Evolutionary conservation across 1,140 invertebrate genomes (phyloP), one percentile per base, ranked within the genome.

Genomic region (Idris sp.): DNA sequence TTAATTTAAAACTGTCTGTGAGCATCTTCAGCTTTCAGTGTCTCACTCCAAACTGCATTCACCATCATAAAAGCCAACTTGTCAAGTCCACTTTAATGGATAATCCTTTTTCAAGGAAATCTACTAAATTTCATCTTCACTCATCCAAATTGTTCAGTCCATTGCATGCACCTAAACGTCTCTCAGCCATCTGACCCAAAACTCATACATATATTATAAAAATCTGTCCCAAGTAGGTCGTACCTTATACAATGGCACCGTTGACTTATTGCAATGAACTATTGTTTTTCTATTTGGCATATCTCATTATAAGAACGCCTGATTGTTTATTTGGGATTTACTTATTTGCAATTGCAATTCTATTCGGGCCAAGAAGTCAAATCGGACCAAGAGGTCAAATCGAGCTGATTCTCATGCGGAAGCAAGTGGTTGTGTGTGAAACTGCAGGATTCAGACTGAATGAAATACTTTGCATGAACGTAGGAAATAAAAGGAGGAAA

Each of bases 401-500:
- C 33, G 25, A n/a, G 48, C 1, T 10, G 33, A 22, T 53, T 33
- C 36, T 13, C 30, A 16, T 16, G 26, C 8, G 22, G 22, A 8
- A 25, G 22, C 22, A 8, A 25, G 22, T 4, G 22, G 22, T 25
- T 8, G 22, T 8, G 3, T 25, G 22, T 3, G 22, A 25, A n/a
- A n/a, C n/a, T n/a, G 22, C 22, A 25, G 44, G 28, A 49, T 43
- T 18, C 13, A n/a, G 4, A 4, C 30, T 54, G 59, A 76, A 71
- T 71, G 51, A 48, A 69, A 44, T 54, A 49, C 33, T 76, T 71
- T 65, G 65, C 59, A 58, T 76, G 51, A 15, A 33, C 28, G 33
- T 44, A 65, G 69, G 59, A 73, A 62, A 62, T 26, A 53, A 35
- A 72, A 51, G 58, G 56, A 56, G 53, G 19, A 67, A 49, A 68